Percentiles rank a stretch among this genome's conserved stretches.
These are phyloP conservation scores for Coilia nasus DNA, from an alignment of 2,797 vertebrate species.

Conservation along the genomic window DNA sequence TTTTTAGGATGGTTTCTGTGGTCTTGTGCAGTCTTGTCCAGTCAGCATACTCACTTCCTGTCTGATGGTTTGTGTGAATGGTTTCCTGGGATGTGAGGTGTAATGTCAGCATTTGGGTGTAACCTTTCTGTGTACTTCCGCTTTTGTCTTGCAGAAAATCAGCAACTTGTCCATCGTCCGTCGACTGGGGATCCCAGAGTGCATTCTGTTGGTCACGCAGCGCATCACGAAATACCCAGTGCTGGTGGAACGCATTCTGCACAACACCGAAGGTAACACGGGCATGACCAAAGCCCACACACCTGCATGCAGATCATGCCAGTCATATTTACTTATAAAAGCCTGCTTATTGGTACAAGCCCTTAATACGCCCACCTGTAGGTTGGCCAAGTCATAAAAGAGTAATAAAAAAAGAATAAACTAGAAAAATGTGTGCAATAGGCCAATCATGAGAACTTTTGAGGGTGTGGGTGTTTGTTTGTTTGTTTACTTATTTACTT, in stretches of 20 bases:
- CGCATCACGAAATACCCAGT: slow-evolving; percentile 97
- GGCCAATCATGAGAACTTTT: no score
- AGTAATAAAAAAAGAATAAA: no score
- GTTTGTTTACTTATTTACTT: no score
- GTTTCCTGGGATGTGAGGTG: neutral
- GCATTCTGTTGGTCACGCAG: slow-evolving; percentile 94
- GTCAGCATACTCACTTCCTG: neutral
- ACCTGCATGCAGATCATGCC: neutral
- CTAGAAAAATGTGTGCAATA: no score
- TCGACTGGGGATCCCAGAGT: slow-evolving; percentile 88
- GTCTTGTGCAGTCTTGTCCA: neutral
- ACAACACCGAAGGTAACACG: slow-evolving; percentile 88
- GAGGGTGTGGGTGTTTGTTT: no score
- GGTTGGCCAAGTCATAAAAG: neutral
- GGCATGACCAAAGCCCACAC: neutral
- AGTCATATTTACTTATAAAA: neutral
- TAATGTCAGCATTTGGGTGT: neutral
- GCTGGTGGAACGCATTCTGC: slow-evolving; percentile 89
- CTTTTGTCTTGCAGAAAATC: slow-evolving; percentile 80
- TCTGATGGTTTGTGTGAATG: neutral
- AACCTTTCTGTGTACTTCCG: neutral
- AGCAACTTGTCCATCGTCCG: slow-evolving; percentile 85
- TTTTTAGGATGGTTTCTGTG: neutral
- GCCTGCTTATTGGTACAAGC: neutral
- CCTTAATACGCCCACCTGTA: neutral